These are phyloP conservation scores for Temnopleurus reevesii DNA, from an alignment of 53 echinoderm and acorn worm species.

Conservation along the genomic window DNA sequence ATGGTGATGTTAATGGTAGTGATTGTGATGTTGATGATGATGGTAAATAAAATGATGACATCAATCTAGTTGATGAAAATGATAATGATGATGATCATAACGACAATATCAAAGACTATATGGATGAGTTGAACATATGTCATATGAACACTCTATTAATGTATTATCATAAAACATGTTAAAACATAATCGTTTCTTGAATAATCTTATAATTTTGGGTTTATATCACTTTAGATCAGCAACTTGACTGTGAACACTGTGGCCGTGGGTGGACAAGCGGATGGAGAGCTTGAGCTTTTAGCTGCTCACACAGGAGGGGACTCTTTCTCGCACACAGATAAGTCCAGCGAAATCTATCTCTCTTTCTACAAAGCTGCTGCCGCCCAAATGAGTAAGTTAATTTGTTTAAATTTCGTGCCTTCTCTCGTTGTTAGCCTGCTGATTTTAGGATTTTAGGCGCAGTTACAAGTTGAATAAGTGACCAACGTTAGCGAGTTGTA, in stretches of 20 bases:
- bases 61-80: no score
- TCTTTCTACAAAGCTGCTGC: constrained; percentile 62
- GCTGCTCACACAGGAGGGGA: constrained; percentile 72
- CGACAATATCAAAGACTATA: neutral
- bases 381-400: constrained; percentile 51
- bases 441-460: no score
- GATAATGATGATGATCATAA: no score
- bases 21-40: no score
- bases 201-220: neutral
- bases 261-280: constrained; percentile 75
- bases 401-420: no score
- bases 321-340: constrained; percentile 73
- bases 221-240: no score
- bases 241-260: constrained; percentile 78
- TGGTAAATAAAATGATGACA: no score
- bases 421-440: no score
- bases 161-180: neutral
- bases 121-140: neutral
- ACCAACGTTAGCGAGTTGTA: no score
- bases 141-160: neutral
- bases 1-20: no score
- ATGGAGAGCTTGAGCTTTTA: constrained; percentile 70
- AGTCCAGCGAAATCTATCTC: constrained; percentile 64
- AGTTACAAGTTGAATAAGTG: no score
- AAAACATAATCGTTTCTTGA: neutral